Evolutionary conservation across 2,888 invertebrate species (phyloP).

Genomic region (Calliphora vomitoria): DNA sequence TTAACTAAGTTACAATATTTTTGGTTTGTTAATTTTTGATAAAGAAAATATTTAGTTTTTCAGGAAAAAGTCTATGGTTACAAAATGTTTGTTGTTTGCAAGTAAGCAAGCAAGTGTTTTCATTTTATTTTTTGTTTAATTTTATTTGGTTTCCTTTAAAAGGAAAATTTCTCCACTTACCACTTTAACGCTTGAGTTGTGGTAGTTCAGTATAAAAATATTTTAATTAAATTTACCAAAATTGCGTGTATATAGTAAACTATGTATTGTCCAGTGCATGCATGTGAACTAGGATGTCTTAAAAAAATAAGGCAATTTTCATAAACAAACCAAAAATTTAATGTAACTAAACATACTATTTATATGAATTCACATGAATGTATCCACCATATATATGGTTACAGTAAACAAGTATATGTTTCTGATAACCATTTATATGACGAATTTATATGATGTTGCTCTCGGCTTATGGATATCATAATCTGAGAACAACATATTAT

Average conservation of each 20-base stretch:
- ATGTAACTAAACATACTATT: too few relatives aligned
- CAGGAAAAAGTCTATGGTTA: conserved; percentile 7
- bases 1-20: neutral
- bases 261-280: conserved; percentile 16
- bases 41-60: conserved; percentile 10
- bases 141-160: neutral
- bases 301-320: too few relatives aligned
- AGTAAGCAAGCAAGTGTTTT: neutral
- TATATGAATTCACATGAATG: too few relatives aligned
- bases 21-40: neutral
- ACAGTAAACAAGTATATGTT: too few relatives aligned
- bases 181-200: conserved; percentile 52
- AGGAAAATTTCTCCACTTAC: conserved; percentile 2
- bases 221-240: conserved; percentile 63
- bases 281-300: neutral
- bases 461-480: too few relatives aligned
- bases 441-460: too few relatives aligned
- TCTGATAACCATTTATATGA: too few relatives aligned
- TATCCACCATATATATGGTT: too few relatives aligned
- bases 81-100: neutral
- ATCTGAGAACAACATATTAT: too few relatives aligned
- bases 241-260: neutral
- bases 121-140: conserved; percentile 6
- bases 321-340: too few relatives aligned
- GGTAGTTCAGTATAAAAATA: conserved; percentile 51